A percentile compares a stretch with the other conserved stretches of the same genome.
phyloP scores from a whole-genome alignment of 1,140 invertebrate genomes.

The Drosophila suzukii region DNA sequence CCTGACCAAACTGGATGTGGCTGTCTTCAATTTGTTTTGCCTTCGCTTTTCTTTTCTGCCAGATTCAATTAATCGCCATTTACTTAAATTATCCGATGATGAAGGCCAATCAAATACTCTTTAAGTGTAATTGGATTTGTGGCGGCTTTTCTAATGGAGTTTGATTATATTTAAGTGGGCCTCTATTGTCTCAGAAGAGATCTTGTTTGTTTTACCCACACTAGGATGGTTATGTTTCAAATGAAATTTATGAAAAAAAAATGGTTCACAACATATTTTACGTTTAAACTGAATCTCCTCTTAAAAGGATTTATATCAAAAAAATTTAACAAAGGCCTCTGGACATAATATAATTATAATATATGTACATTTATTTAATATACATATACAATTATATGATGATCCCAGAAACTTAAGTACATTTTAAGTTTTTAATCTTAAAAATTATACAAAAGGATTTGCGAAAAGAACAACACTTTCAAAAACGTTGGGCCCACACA shows the following conservation, averaged over 20 bases:
- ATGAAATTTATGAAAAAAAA: too few species aligned
- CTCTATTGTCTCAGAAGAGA: neutral
- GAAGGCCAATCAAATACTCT: slow-evolving; percentile 12
- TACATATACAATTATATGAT: too few species aligned
- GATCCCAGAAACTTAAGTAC: too few species aligned
- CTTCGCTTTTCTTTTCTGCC: neutral
- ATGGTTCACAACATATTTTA: too few species aligned
- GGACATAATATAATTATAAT: too few species aligned
- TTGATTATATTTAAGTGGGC: neutral
- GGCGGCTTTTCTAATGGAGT: neutral
- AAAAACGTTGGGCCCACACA: neutral
- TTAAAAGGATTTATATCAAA: too few species aligned
- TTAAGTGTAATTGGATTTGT: neutral
- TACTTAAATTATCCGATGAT: slow-evolving; percentile 22
- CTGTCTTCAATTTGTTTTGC: slow-evolving; percentile 1
- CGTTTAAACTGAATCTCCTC: too few species aligned
- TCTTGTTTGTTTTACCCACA: neutral
- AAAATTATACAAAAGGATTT: too few species aligned
- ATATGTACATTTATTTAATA: too few species aligned
- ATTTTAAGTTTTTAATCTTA: too few species aligned
- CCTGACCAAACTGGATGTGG: slow-evolving; percentile 21
- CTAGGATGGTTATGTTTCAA: neutral
- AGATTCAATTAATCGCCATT: slow-evolving; percentile 33
- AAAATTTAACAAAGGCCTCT: too few species aligned
- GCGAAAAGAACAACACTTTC: too few species aligned